Evolutionary conservation across 2,888 invertebrate species (phyloP).

Genomic region (Napeogenes sylphis): DNA sequence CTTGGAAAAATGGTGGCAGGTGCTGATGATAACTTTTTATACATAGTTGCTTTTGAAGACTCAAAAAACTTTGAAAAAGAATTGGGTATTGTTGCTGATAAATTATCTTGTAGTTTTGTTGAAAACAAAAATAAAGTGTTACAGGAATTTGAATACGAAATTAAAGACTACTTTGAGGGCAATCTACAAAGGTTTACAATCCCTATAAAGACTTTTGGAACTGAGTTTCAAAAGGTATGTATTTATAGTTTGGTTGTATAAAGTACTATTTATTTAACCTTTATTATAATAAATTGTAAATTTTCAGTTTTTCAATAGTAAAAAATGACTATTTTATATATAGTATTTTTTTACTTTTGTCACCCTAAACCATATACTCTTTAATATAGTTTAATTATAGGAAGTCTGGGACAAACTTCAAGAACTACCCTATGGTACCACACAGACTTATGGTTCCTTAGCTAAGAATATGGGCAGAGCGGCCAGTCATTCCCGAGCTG

Average conservation of each 20-base stretch:
- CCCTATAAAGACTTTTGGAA: slow-evolving; percentile 59
- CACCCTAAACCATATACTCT: too few species aligned
- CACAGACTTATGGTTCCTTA: slow-evolving; percentile 59
- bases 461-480: slow-evolving; percentile 55
- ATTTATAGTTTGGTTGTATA: neutral
- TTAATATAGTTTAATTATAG: slow-evolving; percentile 36
- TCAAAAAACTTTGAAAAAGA: slow-evolving; percentile 53
- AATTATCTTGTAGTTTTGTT: slow-evolving; percentile 44
- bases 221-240: slow-evolving; percentile 70
- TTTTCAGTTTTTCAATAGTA: too few species aligned
- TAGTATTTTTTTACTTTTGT: too few species aligned
- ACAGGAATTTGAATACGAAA: slow-evolving; percentile 44
- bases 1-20: slow-evolving; percentile 52
- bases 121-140: slow-evolving; percentile 49
- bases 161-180: slow-evolving; percentile 53
- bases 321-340: too few species aligned
- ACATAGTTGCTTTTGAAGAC: slow-evolving; percentile 54
- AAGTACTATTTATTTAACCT: too few species aligned
- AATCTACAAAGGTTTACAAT: slow-evolving; percentile 53
- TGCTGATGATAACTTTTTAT: slow-evolving; percentile 57
- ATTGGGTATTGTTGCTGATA: slow-evolving; percentile 43
- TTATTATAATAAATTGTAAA: neutral
- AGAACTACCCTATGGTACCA: slow-evolving; percentile 59
- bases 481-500: slow-evolving; percentile 58
- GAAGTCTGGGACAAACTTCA: slow-evolving; percentile 60